Evolutionary conservation across 2,113 vertebrate genomes (phyloP).

Genomic region (Canis aureus): DNA sequence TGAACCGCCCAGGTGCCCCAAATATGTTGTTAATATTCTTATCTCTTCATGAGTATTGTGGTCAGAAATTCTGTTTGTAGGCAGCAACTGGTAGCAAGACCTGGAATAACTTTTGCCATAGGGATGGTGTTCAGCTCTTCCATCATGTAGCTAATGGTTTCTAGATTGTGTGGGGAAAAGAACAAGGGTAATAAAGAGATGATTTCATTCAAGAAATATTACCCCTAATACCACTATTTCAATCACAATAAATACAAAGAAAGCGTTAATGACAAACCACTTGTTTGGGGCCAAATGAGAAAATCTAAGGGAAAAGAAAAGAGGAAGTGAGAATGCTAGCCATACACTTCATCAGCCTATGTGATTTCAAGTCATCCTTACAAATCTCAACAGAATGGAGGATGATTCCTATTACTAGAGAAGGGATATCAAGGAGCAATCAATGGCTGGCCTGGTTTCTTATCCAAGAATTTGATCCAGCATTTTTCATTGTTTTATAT

Average conservation of each 20-base stretch:
- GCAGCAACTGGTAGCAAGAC: neutral
- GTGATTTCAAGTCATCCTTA: neutral
- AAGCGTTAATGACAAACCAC: neutral
- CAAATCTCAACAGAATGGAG: neutral
- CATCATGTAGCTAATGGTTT: neutral
- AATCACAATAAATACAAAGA: neutral
- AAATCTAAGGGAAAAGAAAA: neutral
- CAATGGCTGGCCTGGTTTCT: neutral
- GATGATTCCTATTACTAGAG: neutral
- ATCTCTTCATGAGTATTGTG: neutral
- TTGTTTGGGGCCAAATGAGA: neutral
- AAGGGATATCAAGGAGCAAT: neutral
- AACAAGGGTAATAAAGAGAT: neutral
- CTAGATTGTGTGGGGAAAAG: neutral
- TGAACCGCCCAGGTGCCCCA: neutral
- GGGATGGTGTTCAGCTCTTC: neutral
- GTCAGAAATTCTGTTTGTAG: slow-evolving; percentile 11
- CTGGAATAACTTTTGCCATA: neutral
- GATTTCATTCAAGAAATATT: neutral
- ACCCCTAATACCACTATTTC: neutral
- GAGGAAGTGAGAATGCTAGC: neutral
- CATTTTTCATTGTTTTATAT: neutral
- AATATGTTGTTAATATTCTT: neutral
- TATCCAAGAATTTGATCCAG: neutral
- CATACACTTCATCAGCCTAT: neutral